These are phyloP conservation scores for Hemitrygon akajei DNA, from an alignment of 2,797 vertebrate species.

Conservation along the genomic window DNA sequence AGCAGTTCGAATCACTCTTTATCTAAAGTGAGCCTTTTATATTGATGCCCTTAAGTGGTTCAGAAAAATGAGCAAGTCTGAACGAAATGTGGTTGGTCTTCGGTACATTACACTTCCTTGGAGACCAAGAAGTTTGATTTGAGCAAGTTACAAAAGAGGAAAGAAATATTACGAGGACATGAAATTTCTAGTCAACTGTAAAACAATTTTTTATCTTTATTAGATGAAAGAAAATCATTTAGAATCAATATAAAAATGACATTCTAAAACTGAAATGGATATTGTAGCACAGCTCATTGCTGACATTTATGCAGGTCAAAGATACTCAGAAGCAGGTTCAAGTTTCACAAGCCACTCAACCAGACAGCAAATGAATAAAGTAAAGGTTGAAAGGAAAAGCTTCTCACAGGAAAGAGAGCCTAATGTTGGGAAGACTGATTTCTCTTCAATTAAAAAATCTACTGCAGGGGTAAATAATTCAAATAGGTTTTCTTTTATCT, in stretches of 20 bases:
- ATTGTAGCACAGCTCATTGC: neutral
- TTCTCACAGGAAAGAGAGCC: neutral
- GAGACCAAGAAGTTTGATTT: neutral
- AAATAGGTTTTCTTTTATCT: neutral
- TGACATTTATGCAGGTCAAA: neutral
- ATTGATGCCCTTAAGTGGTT: neutral
- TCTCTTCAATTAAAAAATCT: neutral
- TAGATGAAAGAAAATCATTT: constrained; percentile 11
- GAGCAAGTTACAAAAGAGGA: neutral
- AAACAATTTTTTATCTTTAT: constrained; percentile 17
- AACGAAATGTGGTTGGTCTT: neutral
- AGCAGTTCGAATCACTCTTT: neutral
- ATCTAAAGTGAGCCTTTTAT: neutral
- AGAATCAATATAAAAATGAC: constrained; percentile 7
- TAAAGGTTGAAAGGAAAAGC: neutral
- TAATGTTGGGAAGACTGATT: neutral
- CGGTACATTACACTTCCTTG: neutral
- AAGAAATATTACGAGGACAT: neutral
- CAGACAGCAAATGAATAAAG: neutral
- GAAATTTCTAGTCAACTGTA: neutral
- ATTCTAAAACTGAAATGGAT: constrained; percentile 10
- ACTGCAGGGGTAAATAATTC: neutral
- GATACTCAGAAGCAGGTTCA: neutral
- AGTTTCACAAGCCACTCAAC: neutral
- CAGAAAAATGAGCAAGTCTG: neutral